Evolutionary conservation across 2,797 vertebrate genomes (phyloP).

Genomic region (Lacerta bilineata): DNA sequence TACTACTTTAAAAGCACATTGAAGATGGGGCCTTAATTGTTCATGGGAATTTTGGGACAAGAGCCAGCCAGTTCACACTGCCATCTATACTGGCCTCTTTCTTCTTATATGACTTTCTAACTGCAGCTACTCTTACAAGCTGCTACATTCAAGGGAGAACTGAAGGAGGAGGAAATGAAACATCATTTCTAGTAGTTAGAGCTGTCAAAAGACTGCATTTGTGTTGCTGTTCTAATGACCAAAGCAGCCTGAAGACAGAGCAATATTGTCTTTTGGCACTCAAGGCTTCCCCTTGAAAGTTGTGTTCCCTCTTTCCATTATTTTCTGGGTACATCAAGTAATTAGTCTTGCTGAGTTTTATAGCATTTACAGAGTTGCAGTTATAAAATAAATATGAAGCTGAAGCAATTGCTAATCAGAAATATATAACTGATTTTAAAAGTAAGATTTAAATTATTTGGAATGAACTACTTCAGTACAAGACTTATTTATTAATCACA

Average conservation of each 20-base stretch:
- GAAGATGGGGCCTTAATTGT: constrained; percentile 4
- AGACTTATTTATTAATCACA: neutral
- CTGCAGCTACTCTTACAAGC: neutral
- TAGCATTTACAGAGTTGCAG: neutral
- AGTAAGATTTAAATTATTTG: neutral
- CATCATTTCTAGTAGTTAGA: neutral
- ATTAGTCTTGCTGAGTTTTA: neutral
- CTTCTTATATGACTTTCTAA: constrained; percentile 45
- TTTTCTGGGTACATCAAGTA: neutral
- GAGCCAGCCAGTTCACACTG: constrained; percentile 29
- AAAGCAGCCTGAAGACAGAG: neutral
- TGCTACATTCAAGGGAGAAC: neutral
- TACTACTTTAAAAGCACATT: no score
- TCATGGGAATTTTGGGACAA: neutral
- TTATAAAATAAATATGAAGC: neutral
- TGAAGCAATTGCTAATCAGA: neutral
- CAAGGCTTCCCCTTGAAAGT: neutral
- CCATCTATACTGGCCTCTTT: neutral
- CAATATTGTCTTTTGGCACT: neutral
- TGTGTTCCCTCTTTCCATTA: neutral
- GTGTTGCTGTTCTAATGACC: neutral
- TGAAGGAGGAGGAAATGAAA: neutral
- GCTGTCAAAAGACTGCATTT: neutral
- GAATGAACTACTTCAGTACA: neutral
- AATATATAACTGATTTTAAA: neutral